Evolutionary conservation across 2,797 vertebrate species (phyloP).

Genomic region (Muscicapa comitata): DNA sequence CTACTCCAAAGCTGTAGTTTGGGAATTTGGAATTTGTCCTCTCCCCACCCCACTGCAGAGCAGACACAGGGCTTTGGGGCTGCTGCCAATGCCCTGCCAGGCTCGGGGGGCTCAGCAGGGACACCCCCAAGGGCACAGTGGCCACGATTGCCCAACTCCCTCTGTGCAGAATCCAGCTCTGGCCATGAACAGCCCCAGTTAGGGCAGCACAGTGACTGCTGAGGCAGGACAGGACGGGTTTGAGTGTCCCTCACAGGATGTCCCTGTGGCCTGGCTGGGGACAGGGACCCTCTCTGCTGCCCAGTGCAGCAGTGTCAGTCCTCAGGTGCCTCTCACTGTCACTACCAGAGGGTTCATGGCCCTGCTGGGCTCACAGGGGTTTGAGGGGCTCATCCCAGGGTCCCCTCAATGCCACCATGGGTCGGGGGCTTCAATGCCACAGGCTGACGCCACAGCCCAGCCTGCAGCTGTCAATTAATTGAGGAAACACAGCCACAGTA

Average conservation of each 20-base stretch:
- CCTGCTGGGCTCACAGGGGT: not conserved
- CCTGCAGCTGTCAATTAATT: conserved; percentile 65
- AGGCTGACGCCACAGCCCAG: conserved; percentile 33
- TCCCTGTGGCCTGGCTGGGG: not conserved
- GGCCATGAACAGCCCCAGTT: not conserved
- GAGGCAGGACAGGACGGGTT: not conserved
- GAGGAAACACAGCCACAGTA: conserved; percentile 47
- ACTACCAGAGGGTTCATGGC: accelerated
- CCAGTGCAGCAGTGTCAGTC: accelerated
- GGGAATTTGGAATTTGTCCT: not conserved
- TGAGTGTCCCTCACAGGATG: not conserved
- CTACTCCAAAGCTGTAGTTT: not conserved
- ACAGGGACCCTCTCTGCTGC: not conserved
- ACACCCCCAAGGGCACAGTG: not conserved
- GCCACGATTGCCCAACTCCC: accelerated
- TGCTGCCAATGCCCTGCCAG: not conserved
- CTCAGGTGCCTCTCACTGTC: not conserved
- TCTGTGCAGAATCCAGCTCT: not conserved
- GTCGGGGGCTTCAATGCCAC: not conserved
- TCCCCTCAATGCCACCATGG: not conserved
- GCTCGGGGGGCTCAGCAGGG: accelerated
- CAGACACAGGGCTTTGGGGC: not conserved
- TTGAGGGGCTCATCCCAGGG: accelerated
- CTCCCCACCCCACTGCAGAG: accelerated
- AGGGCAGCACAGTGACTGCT: not conserved